phyloP scores from a whole-genome alignment of 1,140 invertebrate genomes.

The Zaprionus camerounensis region DNA sequence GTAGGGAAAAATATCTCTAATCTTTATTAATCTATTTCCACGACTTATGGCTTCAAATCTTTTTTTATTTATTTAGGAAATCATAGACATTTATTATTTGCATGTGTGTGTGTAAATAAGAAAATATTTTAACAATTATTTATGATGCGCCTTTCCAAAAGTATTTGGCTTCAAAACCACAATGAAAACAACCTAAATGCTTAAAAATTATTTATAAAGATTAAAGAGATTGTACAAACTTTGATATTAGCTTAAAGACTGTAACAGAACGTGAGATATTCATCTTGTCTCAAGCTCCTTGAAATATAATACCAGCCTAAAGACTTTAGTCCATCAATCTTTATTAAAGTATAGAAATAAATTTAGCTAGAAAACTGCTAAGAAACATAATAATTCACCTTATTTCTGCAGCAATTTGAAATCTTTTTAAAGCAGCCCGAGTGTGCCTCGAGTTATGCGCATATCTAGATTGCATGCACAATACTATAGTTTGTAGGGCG shows the following conservation, averaged over 20 bases:
- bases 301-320: no score
- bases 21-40: conserved; percentile 1
- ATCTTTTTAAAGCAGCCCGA: not conserved
- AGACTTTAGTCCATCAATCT: no score
- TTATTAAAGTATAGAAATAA: not conserved
- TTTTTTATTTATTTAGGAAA: conserved; percentile 1
- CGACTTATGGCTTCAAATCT: not conserved
- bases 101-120: not conserved
- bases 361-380: not conserved
- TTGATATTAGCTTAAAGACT: no score
- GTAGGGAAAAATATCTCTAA: conserved; percentile 1
- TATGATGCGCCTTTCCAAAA: not conserved
- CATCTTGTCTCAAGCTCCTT: no score
- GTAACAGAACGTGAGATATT: no score
- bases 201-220: not conserved
- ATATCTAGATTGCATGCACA: conserved; percentile 1
- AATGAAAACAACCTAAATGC: not conserved
- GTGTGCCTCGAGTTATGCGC: not conserved
- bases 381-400: not conserved
- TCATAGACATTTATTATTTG: not conserved
- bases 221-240: no score
- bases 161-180: not conserved
- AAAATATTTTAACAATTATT: conserved; percentile 2
- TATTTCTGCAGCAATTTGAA: not conserved
- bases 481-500: not conserved